These are phyloP conservation scores for Huso huso DNA, from an alignment of 2,797 vertebrate species.

Conservation along the genomic window DNA sequence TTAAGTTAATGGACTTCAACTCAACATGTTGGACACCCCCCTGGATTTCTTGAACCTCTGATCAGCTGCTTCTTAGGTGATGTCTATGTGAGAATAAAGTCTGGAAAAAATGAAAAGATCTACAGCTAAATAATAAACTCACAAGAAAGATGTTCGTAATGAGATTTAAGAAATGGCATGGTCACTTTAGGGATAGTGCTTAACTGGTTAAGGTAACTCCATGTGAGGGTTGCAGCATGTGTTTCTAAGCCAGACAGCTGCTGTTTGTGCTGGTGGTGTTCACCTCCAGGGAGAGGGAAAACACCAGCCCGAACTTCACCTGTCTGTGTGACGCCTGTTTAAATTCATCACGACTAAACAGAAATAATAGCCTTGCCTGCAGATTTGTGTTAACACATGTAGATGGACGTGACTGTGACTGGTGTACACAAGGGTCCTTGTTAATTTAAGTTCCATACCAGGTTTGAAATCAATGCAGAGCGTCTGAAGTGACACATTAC, in stretches of 20 bases:
- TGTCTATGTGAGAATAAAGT: no score
- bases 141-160: no score
- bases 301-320: slow-evolving; percentile 32
- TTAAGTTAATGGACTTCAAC: no score
- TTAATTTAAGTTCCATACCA: slow-evolving; percentile 30
- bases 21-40: no score
- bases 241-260: slow-evolving; percentile 21
- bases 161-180: no score
- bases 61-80: no score
- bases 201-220: background rate
- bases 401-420: slow-evolving; percentile 24
- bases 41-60: no score
- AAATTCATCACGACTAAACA: slow-evolving; percentile 33
- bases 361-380: slow-evolving; percentile 29
- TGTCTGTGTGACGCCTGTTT: slow-evolving; percentile 23
- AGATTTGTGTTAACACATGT: slow-evolving; percentile 34
- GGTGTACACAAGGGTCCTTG: slow-evolving; percentile 23
- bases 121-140: no score
- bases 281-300: slow-evolving; percentile 25
- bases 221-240: slow-evolving; percentile 6
- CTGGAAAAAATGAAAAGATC: no score
- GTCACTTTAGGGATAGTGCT: background rate
- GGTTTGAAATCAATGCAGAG: slow-evolving; percentile 24
- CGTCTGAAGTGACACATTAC: slow-evolving; percentile 7
- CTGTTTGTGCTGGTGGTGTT: background rate